Conservation (phyloP, 2,113 vertebrate genomes). For the Castor canadensis region DNA sequence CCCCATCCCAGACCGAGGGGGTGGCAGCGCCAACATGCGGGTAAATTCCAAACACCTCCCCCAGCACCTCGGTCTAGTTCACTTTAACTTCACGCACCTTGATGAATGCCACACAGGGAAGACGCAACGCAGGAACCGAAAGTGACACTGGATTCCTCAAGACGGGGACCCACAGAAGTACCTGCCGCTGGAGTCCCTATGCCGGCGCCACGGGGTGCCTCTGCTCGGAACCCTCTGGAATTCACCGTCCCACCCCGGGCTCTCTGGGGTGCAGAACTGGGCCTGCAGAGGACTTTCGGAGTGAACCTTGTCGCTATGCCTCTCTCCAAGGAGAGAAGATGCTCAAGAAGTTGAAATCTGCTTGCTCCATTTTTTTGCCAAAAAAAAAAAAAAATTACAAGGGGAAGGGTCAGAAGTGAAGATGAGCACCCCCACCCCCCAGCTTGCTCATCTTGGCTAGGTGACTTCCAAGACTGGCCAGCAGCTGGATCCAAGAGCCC, state of each 20-base stretch:
- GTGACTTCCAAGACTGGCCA: conserved; percentile 70
- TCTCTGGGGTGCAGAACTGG: not conserved
- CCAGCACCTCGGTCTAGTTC: conserved; percentile 89
- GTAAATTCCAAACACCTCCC: conserved; percentile 80
- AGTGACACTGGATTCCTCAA: conserved; percentile 19
- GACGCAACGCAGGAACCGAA: not conserved
- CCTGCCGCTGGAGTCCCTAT: no score
- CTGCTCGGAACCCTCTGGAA: not conserved
- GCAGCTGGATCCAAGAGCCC: conserved; percentile 8
- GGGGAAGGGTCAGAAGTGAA: conserved; percentile 20
- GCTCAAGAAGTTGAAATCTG: conserved; percentile 43
- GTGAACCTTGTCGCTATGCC: not conserved
- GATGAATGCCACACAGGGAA: conserved; percentile 83
- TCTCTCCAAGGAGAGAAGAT: not conserved
- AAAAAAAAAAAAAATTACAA: conserved; percentile 47
- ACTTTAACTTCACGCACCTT: conserved; percentile 93
- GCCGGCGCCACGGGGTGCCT: not conserved
- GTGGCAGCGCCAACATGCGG: conserved; percentile 85
- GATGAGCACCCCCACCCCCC: not conserved
- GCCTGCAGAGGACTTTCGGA: not conserved
- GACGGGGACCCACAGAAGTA: not conserved
- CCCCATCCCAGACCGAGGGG: conserved; percentile 16
- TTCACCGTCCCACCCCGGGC: not conserved
- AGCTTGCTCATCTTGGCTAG: not conserved
- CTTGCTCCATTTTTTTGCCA: conserved; percentile 74